Percentiles rank a stretch among this genome's conserved stretches.
Conservation (phyloP, 2,797 vertebrate species). For the Notolepis coatsorum region DNA sequence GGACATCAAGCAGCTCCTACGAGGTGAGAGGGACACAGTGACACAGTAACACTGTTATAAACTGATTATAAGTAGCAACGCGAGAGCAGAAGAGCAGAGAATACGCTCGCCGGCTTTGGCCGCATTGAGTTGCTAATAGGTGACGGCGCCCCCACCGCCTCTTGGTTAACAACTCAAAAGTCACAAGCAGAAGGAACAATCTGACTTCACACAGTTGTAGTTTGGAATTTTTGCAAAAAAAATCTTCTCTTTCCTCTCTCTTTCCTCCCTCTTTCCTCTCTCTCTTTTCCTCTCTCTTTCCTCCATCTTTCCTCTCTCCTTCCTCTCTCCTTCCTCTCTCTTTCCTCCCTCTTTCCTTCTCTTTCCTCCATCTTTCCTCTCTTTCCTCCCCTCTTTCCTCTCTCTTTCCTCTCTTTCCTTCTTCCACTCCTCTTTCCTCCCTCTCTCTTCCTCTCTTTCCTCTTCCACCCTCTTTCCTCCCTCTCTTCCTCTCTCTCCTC, state of each 20-base stretch:
- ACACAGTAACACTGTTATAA: neutral
- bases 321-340: neutral
- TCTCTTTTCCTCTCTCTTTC: neutral
- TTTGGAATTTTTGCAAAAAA: neutral
- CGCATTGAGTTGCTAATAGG: too few relatives aligned
- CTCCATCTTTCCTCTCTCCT: neutral
- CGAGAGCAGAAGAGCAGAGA: too few relatives aligned
- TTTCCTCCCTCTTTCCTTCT: neutral
- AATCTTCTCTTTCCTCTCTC: neutral
- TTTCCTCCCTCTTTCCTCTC: neutral
- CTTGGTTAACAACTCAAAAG: too few relatives aligned
- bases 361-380: too few relatives aligned
- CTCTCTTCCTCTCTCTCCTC: neutral
- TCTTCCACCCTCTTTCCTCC: neutral
- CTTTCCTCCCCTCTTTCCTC: too few relatives aligned
- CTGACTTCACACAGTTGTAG: neutral
- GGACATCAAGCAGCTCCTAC: conserved; percentile 95
- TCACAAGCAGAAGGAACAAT: too few relatives aligned
- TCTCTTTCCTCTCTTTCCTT: neutral
- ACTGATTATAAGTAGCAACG: too few relatives aligned
- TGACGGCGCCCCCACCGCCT: too few relatives aligned
- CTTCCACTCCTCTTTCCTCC: too few relatives aligned
- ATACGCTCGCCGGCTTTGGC: too few relatives aligned
- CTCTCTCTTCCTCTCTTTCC: neutral
- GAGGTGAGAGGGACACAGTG: conserved; percentile 84